Evolutionary conservation across 2,888 invertebrate species (phyloP).

Genomic region (Omphaloscelis lunosa): DNA sequence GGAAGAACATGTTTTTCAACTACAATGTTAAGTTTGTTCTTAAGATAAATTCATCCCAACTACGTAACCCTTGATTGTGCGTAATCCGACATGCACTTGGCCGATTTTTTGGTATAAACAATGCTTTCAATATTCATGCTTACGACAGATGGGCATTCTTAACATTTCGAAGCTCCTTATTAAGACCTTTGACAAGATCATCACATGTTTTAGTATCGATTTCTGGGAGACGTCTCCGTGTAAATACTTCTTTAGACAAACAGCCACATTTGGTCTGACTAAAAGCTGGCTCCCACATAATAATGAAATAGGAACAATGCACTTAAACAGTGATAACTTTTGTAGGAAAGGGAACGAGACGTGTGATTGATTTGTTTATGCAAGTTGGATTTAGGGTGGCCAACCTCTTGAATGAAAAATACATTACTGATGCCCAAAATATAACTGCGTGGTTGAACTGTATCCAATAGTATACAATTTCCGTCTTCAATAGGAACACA

Average conservation of each 20-base stretch:
- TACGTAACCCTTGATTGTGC: too few relatives aligned
- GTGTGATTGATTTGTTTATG: slow-evolving; percentile 49
- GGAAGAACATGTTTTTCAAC: too few relatives aligned
- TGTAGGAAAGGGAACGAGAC: neutral
- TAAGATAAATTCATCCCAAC: too few relatives aligned
- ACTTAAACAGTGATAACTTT: neutral
- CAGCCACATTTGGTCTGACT: neutral
- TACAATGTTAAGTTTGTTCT: too few relatives aligned
- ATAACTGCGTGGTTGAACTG: slow-evolving; percentile 31
- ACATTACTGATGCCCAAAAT: slow-evolving; percentile 30
- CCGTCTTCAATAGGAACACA: slow-evolving; percentile 24
- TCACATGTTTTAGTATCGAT: neutral
- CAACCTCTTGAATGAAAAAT: slow-evolving; percentile 47
- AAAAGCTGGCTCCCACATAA: neutral
- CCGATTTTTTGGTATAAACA: too few relatives aligned
- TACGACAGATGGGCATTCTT: neutral
- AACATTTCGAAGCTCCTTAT: neutral
- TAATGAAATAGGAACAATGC: slow-evolving; percentile 4
- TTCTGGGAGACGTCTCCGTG: neutral
- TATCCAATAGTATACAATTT: slow-evolving; percentile 37
- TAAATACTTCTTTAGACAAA: neutral
- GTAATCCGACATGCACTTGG: too few relatives aligned
- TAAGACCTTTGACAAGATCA: neutral
- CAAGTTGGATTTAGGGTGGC: slow-evolving; percentile 16
- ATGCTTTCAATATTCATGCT: neutral